Evolutionary conservation across 2,888 invertebrate genomes (phyloP), one percentile per base, ranked within the genome.

Genomic region (Pyralis farinalis): DNA sequence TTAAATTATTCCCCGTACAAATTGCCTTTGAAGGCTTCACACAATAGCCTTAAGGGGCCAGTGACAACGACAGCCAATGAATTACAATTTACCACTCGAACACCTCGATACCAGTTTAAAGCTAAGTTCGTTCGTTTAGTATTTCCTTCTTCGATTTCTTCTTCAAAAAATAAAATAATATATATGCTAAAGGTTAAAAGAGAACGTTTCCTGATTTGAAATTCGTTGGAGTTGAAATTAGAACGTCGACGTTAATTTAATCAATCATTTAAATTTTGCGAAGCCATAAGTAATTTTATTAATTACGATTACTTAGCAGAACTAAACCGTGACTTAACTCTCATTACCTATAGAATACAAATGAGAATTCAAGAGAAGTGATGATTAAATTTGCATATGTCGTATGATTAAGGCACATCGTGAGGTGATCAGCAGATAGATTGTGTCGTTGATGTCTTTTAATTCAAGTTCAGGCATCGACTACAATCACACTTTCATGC

Each of bases 1-100:
- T 78, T 75, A 69, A 71, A 73, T 35, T 80, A 80, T 81, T 77
- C 77, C 58, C 49, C 53, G 58, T 63, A 79, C 72, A 83, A 82
- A 83, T 78, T 74, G 72, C 74, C 76, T 76, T 79, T 55, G 53
- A 58, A 55, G 61, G 58, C 65, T 59, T 36, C 35, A 60, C 52
- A 74, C 74, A 75, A 74, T 70, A 55, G 63, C 58, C 68, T 69
- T 61, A 50, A n/a, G 51, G 55, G 49, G 51, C 16, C 52, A 42
- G 41, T 62, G 62, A 53, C 62, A 55, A 46, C 46, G 55, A 61
- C 71, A 50, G 47, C 54, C 47, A 49, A 44, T 58, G 70, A 70
- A 79, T 78, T 46, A 51, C 53, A 69, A 69, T 46, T 54, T 29
- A 8, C 11, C 4, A 16, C 16, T 16, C 16, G 16, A 16, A 16